A percentile compares a stretch with the other conserved stretches of the same genome.
These are phyloP conservation scores for Tautogolabrus adspersus DNA, from an alignment of 2,113 vertebrate species.

Conservation along the genomic window DNA sequence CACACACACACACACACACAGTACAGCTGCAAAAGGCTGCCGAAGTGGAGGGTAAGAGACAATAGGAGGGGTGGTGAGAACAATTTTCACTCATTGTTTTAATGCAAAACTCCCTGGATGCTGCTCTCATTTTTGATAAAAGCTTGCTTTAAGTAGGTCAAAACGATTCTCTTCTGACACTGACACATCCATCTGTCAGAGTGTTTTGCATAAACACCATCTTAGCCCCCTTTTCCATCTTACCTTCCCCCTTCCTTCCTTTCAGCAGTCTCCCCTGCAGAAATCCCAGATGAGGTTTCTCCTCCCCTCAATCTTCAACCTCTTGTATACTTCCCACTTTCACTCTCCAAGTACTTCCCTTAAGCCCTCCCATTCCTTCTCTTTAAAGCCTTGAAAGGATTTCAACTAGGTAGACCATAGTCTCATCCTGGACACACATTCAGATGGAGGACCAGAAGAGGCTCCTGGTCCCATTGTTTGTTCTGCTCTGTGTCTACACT, in stretches of 20 bases:
- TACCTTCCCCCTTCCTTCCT: not conserved
- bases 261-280: not conserved
- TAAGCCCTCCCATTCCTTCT: not conserved
- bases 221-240: not conserved
- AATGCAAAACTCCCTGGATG: not conserved
- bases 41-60: not conserved
- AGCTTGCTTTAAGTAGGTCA: not conserved
- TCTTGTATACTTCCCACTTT: slow-evolving; percentile 15
- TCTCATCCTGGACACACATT: not conserved
- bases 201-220: not conserved
- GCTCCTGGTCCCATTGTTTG: slow-evolving; percentile 41
- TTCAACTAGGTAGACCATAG: no score
- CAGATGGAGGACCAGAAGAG: slow-evolving; percentile 13
- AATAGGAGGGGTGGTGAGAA: not conserved
- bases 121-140: not conserved
- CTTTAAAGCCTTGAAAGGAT: not conserved
- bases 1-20: not conserved
- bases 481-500: slow-evolving; percentile 40
- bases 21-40: not conserved
- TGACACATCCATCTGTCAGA: slow-evolving; percentile 21
- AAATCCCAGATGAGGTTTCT: not conserved
- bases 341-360: not conserved
- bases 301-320: slow-evolving; percentile 4
- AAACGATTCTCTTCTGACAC: not conserved
- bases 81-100: not conserved